phyloP scores from a whole-genome alignment of 2,888 invertebrate genomes.

The Mylabris sibirica region DNA sequence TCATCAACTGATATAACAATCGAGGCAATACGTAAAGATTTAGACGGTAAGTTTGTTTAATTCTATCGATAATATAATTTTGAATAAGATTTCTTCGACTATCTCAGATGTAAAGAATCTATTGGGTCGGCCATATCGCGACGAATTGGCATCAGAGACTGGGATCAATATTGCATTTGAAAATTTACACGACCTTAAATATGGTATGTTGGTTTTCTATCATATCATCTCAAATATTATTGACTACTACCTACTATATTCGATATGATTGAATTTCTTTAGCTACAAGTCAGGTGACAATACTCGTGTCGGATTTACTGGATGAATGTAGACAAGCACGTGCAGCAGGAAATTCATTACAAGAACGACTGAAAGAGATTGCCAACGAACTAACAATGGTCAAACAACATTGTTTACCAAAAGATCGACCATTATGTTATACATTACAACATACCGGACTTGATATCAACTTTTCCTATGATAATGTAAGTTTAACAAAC shows the following conservation, averaged over 20 bases:
- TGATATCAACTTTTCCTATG: conserved; percentile 69
- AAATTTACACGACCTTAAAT: conserved; percentile 73
- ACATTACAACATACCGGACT: conserved; percentile 77
- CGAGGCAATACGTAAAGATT: conserved; percentile 68
- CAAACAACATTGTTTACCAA: conserved; percentile 71
- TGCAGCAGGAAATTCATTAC: conserved; percentile 64
- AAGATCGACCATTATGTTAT: conserved; percentile 78
- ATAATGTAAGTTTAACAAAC: conserved; percentile 63
- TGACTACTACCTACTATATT: too few relatives aligned
- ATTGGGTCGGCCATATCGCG: conserved; percentile 79
- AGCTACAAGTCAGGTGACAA: conserved; percentile 69
- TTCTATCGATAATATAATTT: background rate
- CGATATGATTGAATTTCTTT: conserved; percentile 39
- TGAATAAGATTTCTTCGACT: conserved; percentile 19
- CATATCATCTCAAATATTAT: background rate
- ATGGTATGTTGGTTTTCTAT: conserved; percentile 64
- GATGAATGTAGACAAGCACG: conserved; percentile 67
- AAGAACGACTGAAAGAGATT: conserved; percentile 68
- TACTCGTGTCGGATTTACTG: conserved; percentile 66
- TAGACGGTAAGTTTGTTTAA: conserved; percentile 66
- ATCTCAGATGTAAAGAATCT: conserved; percentile 74
- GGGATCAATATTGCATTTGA: conserved; percentile 79
- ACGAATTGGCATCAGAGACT: conserved; percentile 75
- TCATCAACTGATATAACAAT: conserved; percentile 68
- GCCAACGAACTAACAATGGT: conserved; percentile 67